Evolutionary conservation across 2,113 vertebrate genomes (phyloP).

Genomic region (Lepus americanus): DNA sequence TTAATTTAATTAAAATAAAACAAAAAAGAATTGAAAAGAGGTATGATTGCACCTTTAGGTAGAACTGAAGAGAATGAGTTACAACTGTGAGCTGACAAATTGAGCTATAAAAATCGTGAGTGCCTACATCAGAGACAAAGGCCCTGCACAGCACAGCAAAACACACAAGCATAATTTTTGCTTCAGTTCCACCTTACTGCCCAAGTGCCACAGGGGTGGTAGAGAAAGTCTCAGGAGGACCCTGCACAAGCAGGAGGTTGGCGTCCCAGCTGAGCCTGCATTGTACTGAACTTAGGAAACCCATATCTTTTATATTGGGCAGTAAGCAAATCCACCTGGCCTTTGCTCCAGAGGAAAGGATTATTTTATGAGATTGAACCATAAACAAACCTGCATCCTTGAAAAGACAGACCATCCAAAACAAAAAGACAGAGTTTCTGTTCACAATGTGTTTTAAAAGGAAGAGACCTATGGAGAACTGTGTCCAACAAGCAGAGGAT

Average conservation of each 20-base stretch:
- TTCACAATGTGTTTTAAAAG: constrained; percentile 36
- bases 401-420: not conserved
- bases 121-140: not conserved
- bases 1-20: no score
- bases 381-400: constrained; percentile 16
- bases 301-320: not conserved
- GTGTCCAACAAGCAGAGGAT: not conserved
- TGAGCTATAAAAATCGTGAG: not conserved
- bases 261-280: not conserved
- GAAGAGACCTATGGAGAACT: constrained; percentile 5
- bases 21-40: not conserved
- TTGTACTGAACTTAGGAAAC: not conserved
- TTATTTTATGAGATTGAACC: not conserved
- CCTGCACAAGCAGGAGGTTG: not conserved
- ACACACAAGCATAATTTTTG: not conserved
- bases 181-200: not conserved
- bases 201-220: not conserved
- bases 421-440: constrained; percentile 5
- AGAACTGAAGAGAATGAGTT: not conserved
- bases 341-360: not conserved
- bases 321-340: not conserved
- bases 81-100: not conserved
- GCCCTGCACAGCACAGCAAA: not conserved
- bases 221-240: not conserved
- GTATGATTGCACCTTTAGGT: not conserved